Evolutionary conservation across 2,113 vertebrate genomes (phyloP).

Genomic region (Riparia riparia): DNA sequence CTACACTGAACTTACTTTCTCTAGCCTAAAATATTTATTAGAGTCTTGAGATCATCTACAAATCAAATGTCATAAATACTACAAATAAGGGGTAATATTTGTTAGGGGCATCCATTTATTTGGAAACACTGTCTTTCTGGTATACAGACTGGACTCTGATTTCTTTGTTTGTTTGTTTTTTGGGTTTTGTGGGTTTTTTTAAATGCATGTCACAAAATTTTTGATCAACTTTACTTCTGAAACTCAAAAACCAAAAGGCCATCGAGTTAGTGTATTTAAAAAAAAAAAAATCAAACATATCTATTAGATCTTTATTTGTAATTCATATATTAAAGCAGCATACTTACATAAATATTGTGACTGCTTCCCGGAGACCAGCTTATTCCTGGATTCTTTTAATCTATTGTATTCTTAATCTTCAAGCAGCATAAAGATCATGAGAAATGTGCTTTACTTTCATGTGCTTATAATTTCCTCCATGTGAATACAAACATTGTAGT

Average conservation of each 20-base stretch:
- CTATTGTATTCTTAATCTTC: constrained; percentile 67
- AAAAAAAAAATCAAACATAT: constrained; percentile 19
- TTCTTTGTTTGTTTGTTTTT: neutral
- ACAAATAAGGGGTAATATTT: neutral
- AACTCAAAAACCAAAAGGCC: neutral
- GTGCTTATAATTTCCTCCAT: constrained; percentile 33
- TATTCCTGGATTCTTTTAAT: constrained; percentile 60
- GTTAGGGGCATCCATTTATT: neutral
- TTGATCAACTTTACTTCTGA: neutral
- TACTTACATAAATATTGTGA: constrained; percentile 12
- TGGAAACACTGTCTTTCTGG: neutral
- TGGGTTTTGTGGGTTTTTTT: neutral
- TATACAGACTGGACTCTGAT: neutral
- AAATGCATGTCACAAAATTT: neutral
- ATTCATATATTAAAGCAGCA: neutral
- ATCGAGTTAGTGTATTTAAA: neutral
- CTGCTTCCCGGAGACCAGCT: neutral
- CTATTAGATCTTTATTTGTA: neutral
- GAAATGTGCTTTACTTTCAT: constrained; percentile 56
- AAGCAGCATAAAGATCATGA: constrained; percentile 39
- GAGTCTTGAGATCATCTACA: neutral
- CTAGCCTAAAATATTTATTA: neutral
- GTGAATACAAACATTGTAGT: constrained; percentile 50
- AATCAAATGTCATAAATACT: neutral
- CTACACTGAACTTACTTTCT: neutral